phyloP scores from a whole-genome alignment of 2,797 vertebrate species.

The Kryptolebias ocellatus region DNA sequence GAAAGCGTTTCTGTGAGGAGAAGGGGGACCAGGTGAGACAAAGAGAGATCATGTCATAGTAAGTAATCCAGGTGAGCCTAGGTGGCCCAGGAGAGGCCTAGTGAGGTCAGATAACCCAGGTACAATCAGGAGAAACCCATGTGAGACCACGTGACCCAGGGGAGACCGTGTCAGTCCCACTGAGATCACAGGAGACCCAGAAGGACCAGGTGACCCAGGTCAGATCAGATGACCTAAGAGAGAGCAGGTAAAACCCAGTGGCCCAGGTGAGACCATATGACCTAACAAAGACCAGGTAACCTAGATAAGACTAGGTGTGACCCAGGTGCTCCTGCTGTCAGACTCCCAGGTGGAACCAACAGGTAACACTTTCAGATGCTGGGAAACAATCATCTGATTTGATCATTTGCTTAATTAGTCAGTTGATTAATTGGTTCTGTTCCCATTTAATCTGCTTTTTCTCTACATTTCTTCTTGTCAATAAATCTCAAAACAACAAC shows the following conservation, averaged over 20 bases:
- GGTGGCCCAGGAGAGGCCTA: background rate
- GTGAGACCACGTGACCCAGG: background rate
- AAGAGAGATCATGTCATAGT: background rate
- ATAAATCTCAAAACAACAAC: too few species aligned
- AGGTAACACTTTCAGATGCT: too few species aligned
- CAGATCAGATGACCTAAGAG: background rate
- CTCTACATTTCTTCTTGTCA: too few species aligned
- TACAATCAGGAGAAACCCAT: background rate
- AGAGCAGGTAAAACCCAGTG: background rate
- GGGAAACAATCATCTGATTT: too few species aligned
- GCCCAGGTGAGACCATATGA: background rate
- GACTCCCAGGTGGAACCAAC: too few species aligned
- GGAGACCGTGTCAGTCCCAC: background rate
- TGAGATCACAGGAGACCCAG: background rate
- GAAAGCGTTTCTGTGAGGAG: conserved; percentile 87
- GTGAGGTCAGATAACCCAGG: background rate
- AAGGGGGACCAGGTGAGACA: background rate
- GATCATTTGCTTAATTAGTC: too few species aligned
- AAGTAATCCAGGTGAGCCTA: background rate
- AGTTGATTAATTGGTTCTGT: too few species aligned
- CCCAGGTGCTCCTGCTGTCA: too few species aligned
- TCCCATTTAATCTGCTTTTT: too few species aligned
- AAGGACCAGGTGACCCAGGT: background rate
- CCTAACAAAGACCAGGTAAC: background rate
- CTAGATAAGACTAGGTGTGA: background rate